Conservation (phyloP, 1,140 invertebrate species). For the Coenobita brevimanus region DNA sequence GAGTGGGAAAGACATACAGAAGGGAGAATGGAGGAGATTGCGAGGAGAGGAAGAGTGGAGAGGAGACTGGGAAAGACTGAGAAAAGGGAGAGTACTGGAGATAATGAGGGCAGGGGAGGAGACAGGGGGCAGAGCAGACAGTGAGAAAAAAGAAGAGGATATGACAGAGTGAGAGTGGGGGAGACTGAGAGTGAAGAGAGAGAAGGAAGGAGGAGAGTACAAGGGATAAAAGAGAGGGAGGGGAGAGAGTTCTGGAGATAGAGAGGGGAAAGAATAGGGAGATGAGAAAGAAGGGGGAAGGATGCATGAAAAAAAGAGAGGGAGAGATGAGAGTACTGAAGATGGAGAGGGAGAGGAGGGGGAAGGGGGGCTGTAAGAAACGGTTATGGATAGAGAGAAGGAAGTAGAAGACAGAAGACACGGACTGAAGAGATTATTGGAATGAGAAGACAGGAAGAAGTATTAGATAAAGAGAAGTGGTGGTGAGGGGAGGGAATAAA, state of each 20-base stretch:
- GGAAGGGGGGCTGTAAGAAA: no score
- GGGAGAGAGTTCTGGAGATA: background rate
- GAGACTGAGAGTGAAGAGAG: background rate
- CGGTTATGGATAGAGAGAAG: background rate
- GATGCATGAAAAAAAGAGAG: no score
- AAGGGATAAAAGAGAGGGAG: background rate
- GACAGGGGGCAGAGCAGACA: no score
- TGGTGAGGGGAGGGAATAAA: background rate
- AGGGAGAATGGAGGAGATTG: no score
- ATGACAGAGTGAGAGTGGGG: background rate
- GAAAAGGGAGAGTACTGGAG: no score
- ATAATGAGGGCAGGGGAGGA: no score
- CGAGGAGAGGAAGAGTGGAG: background rate
- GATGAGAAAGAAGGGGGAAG: no score
- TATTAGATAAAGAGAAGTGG: no score
- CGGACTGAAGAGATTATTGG: background rate
- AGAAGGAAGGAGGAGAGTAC: background rate
- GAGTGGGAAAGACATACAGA: no score
- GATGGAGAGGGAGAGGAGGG: no score
- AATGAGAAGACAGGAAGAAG: background rate
- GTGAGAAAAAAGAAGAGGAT: no score
- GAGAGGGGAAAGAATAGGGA: background rate
- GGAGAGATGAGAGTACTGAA: background rate
- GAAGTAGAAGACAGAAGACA: background rate
- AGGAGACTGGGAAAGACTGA: no score